Percentiles rank a stretch among this genome's conserved stretches.
Conservation (phyloP, 2,797 vertebrate genomes). For the Coregonus sp. region DNA sequence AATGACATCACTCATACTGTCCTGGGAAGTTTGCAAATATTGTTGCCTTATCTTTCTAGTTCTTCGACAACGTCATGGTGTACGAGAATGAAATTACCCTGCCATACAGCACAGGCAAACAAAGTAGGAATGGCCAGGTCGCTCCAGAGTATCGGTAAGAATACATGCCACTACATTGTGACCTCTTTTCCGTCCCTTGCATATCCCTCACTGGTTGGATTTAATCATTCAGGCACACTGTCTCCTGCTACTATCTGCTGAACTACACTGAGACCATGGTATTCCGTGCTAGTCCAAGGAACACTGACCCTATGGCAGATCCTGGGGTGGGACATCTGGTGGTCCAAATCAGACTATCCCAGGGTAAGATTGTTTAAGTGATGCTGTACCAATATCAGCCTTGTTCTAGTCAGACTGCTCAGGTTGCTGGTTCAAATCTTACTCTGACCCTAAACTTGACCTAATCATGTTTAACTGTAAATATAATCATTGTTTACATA, state of each 20-base stretch:
- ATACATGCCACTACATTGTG: background rate
- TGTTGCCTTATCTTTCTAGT: slow-evolving; percentile 49
- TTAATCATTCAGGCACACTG: slow-evolving; percentile 51
- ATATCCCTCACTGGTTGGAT: background rate
- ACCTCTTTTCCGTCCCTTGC: background rate
- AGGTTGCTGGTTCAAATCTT: too few relatives aligned
- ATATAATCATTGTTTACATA: too few relatives aligned
- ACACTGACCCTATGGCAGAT: slow-evolving; percentile 50
- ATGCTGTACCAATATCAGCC: too few relatives aligned
- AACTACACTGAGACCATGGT: slow-evolving; percentile 52
- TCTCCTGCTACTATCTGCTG: slow-evolving; percentile 73
- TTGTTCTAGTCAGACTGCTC: background rate
- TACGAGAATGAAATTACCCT: slow-evolving; percentile 76
- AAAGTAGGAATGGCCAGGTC: background rate
- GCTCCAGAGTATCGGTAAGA: slow-evolving; percentile 66
- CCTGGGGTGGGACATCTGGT: slow-evolving; percentile 64
- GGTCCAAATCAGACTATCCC: slow-evolving; percentile 67
- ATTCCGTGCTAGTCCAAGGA: slow-evolving; percentile 48
- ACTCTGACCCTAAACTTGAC: too few relatives aligned
- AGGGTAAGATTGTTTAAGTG: slow-evolving; percentile 49
- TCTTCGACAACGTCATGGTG: slow-evolving; percentile 69
- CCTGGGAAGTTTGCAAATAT: background rate
- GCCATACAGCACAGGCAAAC: background rate
- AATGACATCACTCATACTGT: background rate
- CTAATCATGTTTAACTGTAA: background rate